Base-by-base conservation (phyloP, 64 coral and sea anemone species). In the Cladopsammia gracilis region DNA sequence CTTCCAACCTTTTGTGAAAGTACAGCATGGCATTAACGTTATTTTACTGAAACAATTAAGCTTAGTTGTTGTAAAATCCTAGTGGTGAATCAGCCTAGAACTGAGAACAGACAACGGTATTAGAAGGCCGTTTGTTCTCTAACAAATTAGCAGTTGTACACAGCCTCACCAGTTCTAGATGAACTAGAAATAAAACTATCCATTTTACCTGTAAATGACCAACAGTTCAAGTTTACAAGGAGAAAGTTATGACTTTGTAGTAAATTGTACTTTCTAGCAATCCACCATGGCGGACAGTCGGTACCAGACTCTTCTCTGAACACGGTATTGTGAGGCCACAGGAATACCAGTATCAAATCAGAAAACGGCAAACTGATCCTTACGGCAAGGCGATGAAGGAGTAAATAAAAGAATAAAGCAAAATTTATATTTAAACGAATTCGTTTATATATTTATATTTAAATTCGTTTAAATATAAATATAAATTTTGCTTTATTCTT, bases 271-370 rank as follows among this genome's bases (percentile, higher is more conserved):
- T 5, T 65, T 83, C 15, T n/a, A 4, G 61, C 10, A 83, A 49
- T 65, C 80, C 80, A 50, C 20, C 80, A 83, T 83, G 87, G 61
- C 18, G 16, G 71, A 64, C 23, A 8, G 34, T 52, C 16, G 23
- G 85, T 26, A 43, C 71, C 71, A 75, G 67, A 58, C 24, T 62
- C 23, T 47, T 59, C 0, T 20, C 78, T 34, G 59, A 56, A 56
- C 12, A 12, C 34, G 34, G 34, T 34, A 34, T 34, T 34, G 34
- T 34, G 12, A 56, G 7, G 53, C 53, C 53, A 56, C 53, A 56
- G 53, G 53, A 56, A 56, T 6, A 56, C 65, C 22, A 69, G 16
- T 25, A n/a, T n/a, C n/a, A n/a, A n/a, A n/a, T n/a, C n/a, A n/a
- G n/a, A n/a, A n/a, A n/a, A n/a, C n/a, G n/a, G n/a, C n/a, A n/a